phyloP scores from a whole-genome alignment of 53 echinoderm and acorn worm species.

The Paelopatides confundens region DNA sequence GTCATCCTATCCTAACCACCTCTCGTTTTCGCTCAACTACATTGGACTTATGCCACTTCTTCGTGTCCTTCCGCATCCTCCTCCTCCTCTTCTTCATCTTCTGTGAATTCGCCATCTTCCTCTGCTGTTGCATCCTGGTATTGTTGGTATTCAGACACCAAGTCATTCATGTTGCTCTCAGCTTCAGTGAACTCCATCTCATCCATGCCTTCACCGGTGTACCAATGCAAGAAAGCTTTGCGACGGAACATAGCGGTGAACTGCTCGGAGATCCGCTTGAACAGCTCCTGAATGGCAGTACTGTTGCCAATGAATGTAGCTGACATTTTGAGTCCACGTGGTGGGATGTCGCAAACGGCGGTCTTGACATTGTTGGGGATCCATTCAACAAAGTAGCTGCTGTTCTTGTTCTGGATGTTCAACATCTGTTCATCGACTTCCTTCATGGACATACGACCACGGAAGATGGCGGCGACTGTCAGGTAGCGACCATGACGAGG shows the following conservation, averaged over 20 bases:
- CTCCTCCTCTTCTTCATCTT: constrained; percentile 32
- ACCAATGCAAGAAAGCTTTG: constrained; percentile 89
- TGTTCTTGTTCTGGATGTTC: constrained; percentile 98
- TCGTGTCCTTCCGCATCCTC: constrained; percentile 46
- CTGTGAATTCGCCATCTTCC: constrained; percentile 83
- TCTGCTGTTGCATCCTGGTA: constrained; percentile 92
- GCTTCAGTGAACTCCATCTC: constrained; percentile 94
- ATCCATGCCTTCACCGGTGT: constrained; percentile 86
- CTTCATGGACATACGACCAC: constrained; percentile 99
- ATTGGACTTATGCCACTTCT: too few relatives aligned
- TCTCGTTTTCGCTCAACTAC: too few relatives aligned
- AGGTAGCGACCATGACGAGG: constrained; percentile 95
- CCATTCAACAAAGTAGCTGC: constrained; percentile 99
- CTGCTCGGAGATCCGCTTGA: constrained; percentile 83
- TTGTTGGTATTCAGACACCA: constrained; percentile 92
- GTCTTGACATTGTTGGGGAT: constrained; percentile 99
- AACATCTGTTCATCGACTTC: constrained; percentile 97
- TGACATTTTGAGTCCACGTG: constrained; percentile 87
- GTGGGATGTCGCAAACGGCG: constrained; percentile 86
- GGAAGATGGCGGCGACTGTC: constrained; percentile 91
- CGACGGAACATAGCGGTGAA: constrained; percentile 90
- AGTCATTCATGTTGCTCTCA: constrained; percentile 93
- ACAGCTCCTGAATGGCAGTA: constrained; percentile 86
- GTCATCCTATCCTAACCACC: too few relatives aligned
- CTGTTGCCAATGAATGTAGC: constrained; percentile 84